These are phyloP conservation scores for Pagetopsis macropterus DNA, from an alignment of 2,797 vertebrate genomes.

Conservation along the genomic window DNA sequence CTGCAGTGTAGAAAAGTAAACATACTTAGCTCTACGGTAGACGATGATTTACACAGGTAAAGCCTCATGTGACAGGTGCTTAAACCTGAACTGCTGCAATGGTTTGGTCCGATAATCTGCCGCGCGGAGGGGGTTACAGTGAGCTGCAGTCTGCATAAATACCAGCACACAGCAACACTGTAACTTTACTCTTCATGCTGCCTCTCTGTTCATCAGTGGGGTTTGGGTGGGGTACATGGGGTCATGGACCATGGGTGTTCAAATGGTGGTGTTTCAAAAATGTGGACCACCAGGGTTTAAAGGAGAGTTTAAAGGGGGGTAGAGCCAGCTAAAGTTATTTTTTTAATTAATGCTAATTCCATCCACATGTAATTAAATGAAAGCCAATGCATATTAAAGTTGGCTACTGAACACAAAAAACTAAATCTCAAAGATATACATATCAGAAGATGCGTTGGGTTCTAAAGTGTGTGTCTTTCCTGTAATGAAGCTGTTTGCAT, in stretches of 20 bases:
- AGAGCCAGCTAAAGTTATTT: not conserved
- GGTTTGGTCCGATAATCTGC: conserved; percentile 84
- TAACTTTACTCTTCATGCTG: conserved; percentile 48
- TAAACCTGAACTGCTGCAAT: conserved; percentile 74
- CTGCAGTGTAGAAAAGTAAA: not conserved
- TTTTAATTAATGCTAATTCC: not conserved
- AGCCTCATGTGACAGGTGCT: conserved; percentile 80
- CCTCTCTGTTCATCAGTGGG: conserved; percentile 30
- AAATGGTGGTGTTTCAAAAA: conserved; percentile 17
- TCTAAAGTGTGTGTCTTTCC: not conserved
- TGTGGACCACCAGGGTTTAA: conserved; percentile 25
- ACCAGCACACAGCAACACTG: conserved; percentile 71
- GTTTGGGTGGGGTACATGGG: conserved; percentile 55
- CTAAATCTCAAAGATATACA: not conserved
- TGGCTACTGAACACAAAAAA: not conserved
- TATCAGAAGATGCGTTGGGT: not conserved
- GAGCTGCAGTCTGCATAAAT: conserved; percentile 82
- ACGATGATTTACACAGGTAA: conserved; percentile 11
- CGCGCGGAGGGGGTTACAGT: conserved; percentile 65
- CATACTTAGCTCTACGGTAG: not conserved
- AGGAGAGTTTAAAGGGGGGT: not conserved
- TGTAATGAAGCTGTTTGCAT: not conserved
- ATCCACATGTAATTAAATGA: not conserved
- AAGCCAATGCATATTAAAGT: not conserved
- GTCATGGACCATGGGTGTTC: conserved; percentile 47